phyloP scores from a whole-genome alignment of 2,797 vertebrate genomes.

The Cyprinodon diabolis region DNA sequence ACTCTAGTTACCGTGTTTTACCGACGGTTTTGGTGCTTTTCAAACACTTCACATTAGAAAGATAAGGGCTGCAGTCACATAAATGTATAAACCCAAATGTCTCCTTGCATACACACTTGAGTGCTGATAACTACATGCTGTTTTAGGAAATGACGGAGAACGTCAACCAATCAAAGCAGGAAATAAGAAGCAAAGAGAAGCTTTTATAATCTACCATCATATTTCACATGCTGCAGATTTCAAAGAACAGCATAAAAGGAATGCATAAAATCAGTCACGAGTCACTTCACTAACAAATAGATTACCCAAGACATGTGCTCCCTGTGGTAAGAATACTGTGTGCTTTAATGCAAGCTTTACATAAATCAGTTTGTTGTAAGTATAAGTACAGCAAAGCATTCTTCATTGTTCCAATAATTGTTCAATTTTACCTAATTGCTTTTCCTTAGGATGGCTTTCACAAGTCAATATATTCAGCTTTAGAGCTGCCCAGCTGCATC shows the following conservation, averaged over 20 bases:
- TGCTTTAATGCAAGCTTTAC: not conserved
- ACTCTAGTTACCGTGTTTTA: too few species aligned
- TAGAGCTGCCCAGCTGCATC: constrained; percentile 40
- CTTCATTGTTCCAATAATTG: not conserved
- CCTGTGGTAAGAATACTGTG: not conserved
- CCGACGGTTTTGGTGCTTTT: too few species aligned
- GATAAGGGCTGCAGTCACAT: not conserved
- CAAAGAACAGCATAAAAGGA: not conserved
- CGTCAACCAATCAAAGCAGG: constrained; percentile 37
- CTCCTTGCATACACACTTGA: not conserved
- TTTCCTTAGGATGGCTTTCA: not conserved
- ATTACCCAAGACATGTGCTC: not conserved
- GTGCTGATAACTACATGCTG: not conserved
- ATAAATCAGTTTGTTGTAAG: not conserved
- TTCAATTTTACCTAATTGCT: not conserved
- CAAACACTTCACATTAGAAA: not conserved
- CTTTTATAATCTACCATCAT: constrained; percentile 32
- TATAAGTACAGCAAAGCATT: not conserved
- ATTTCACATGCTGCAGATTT: not conserved
- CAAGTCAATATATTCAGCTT: not conserved
- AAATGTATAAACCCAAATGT: not conserved
- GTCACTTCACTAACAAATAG: not conserved
- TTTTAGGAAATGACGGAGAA: not conserved
- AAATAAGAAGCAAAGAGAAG: constrained; percentile 46
- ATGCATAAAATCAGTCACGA: not conserved